Conservation (phyloP, 2,888 invertebrate species). For the Zootermopsis nevadensis region DNA sequence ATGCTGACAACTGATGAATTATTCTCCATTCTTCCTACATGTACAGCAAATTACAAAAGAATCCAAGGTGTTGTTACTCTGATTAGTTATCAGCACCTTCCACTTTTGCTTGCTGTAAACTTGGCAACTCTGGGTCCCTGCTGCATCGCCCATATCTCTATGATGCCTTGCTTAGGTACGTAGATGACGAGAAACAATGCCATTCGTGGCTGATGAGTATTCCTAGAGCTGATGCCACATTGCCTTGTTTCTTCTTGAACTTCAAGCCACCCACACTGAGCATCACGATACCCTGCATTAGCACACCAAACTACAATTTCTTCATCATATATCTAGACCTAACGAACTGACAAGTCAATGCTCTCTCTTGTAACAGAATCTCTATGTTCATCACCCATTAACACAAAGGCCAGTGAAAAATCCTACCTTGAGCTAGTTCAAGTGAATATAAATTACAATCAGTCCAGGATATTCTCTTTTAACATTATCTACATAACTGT, state of each 20-base stretch:
- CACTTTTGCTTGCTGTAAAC: conserved; percentile 89
- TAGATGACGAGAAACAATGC: conserved; percentile 92
- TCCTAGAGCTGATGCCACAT: conserved; percentile 50
- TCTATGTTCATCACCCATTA: too few relatives aligned
- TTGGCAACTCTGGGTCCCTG: conserved; percentile 91
- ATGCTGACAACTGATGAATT: too few relatives aligned
- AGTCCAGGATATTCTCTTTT: too few relatives aligned
- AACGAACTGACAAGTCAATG: not conserved
- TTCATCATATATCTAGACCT: too few relatives aligned
- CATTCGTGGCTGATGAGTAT: conserved; percentile 58
- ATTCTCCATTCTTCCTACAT: too few relatives aligned
- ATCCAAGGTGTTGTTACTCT: too few relatives aligned
- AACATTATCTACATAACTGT: too few relatives aligned
- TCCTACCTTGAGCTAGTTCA: too few relatives aligned
- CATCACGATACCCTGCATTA: conserved; percentile 83
- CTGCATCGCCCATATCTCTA: conserved; percentile 94
- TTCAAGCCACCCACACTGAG: conserved; percentile 93
- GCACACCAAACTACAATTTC: not conserved
- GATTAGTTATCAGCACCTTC: conserved; percentile 62
- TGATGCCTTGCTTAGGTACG: conserved; percentile 89
- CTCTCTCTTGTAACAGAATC: too few relatives aligned
- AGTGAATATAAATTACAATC: too few relatives aligned
- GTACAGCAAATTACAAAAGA: too few relatives aligned
- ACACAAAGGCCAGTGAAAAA: too few relatives aligned
- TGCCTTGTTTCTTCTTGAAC: conserved; percentile 71